Evolutionary conservation across 2,113 vertebrate genomes (phyloP), one percentile per base, ranked within the genome.

Genomic region (Enhydra lutris): DNA sequence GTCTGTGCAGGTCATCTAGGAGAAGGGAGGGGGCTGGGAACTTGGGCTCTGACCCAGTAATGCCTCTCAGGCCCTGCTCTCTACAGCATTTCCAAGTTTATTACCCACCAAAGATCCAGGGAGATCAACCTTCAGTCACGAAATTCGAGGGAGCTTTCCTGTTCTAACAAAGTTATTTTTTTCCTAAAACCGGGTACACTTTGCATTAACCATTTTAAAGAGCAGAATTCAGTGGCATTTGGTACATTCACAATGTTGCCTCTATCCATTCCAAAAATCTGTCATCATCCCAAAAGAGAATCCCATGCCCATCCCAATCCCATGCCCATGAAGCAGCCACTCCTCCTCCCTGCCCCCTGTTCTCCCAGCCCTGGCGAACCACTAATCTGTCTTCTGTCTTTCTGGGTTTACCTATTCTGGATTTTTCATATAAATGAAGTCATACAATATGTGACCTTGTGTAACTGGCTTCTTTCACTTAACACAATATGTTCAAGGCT

Each of bases 111-210:
- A 15, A 80, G 26, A 84, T 34, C 57, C 90, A 31, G 39, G 0
- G 1, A 50, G 85, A 42, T 71, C 82, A 31, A 83, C 36, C 76
- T 93, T 61, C 42, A 9, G 36, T 80, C 52, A 36, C 36, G 5
- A 91, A 95, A 9, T 34, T 91, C 1, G 24, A n/a, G 80, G 29
- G 13, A 15, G 39, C 39, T 61, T 63, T 94, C 74, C 39, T 21
- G 10, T 71, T 89, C 71, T 74, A 74, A 92, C 14, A 34, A 95
- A 89, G 65, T 21, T 83, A 57, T 91, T 83, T 67, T 87, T 36
- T 39, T n/a, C 69, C 8, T 17, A 36, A 74, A 74, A 73, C 21
- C 5, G 4, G 74, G 34, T 45, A 24, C 61, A 94, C 61, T 31
- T 86, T n/a, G 69, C 21, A 57, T 17, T 6, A 47, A 39, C 31